Evolutionary conservation across 2,113 vertebrate genomes (phyloP).

Genomic region (Peromyscus californicus): DNA sequence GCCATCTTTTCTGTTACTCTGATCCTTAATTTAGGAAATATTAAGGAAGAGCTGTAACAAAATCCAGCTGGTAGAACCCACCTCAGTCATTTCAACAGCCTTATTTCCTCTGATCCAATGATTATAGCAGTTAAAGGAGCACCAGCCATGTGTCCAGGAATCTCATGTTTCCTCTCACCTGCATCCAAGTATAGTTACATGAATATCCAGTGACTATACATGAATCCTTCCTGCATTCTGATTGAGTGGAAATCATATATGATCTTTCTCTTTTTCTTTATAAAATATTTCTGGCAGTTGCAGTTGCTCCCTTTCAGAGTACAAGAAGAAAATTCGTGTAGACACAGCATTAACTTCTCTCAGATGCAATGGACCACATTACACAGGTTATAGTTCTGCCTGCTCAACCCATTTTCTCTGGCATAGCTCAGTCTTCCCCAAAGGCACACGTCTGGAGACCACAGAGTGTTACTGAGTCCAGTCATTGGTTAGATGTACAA

Average conservation of each 20-base stretch:
- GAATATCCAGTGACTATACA: not conserved
- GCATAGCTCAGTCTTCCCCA: not conserved
- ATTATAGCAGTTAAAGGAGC: not conserved
- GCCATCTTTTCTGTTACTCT: not conserved
- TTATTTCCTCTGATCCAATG: not conserved
- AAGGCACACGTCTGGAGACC: not conserved
- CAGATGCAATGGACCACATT: not conserved
- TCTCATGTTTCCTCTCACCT: not conserved
- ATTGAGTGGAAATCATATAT: not conserved
- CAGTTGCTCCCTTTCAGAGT: not conserved
- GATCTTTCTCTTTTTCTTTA: slow-evolving; percentile 9
- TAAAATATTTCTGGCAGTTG: not conserved
- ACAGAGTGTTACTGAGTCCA: not conserved
- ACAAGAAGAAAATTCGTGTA: not conserved
- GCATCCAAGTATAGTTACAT: not conserved
- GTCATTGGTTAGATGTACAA: too few species aligned
- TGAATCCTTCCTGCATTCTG: not conserved
- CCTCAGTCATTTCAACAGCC: not conserved
- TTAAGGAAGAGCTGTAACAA: not conserved
- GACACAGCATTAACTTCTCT: not conserved
- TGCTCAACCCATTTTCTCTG: not conserved
- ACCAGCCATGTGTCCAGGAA: not conserved
- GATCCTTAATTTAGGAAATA: slow-evolving; percentile 23
- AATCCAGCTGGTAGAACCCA: not conserved
- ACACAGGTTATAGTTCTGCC: not conserved